These are phyloP conservation scores for Synergus itoensis DNA, from an alignment of 2,888 invertebrate genomes.

Conservation along the genomic window DNA sequence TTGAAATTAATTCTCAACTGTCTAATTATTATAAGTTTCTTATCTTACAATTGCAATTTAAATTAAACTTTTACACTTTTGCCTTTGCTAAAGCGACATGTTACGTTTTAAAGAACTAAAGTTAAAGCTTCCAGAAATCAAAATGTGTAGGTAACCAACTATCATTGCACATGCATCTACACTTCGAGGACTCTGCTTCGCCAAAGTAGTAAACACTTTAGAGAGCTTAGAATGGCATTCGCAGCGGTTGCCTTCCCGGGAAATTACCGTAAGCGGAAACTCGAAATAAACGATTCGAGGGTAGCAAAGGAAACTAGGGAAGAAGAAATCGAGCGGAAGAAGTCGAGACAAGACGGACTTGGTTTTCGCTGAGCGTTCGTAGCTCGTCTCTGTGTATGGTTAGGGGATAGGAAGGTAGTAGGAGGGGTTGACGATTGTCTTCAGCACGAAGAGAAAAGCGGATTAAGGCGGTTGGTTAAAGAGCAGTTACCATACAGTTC, in stretches of 20 bases:
- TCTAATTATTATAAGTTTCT: neutral
- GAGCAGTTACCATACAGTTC: slow-evolving; percentile 68
- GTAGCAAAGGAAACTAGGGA: slow-evolving; percentile 39
- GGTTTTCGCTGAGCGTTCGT: slow-evolving; percentile 40
- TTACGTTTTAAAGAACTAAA: too few species aligned
- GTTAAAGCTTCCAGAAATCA: neutral
- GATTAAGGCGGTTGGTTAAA: slow-evolving; percentile 71
- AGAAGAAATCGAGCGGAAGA: slow-evolving; percentile 53
- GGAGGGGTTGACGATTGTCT: slow-evolving; percentile 62
- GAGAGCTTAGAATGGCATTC: slow-evolving; percentile 43
- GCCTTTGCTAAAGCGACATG: too few species aligned
- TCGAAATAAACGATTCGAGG: slow-evolving; percentile 57
- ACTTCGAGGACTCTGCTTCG: neutral
- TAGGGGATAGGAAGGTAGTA: slow-evolving; percentile 43
- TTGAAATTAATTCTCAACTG: neutral
- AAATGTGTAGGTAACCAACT: neutral
- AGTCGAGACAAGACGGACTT: slow-evolving; percentile 53
- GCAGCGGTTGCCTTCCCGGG: slow-evolving; percentile 50
- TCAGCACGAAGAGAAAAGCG: slow-evolving; percentile 64
- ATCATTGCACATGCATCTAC: neutral
- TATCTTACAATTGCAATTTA: neutral
- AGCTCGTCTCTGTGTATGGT: slow-evolving; percentile 5
- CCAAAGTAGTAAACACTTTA: neutral
- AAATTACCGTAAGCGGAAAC: slow-evolving; percentile 55
- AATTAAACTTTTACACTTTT: too few species aligned